phyloP scores from a whole-genome alignment of 2,797 vertebrate genomes.

The Florisuga fusca region DNA sequence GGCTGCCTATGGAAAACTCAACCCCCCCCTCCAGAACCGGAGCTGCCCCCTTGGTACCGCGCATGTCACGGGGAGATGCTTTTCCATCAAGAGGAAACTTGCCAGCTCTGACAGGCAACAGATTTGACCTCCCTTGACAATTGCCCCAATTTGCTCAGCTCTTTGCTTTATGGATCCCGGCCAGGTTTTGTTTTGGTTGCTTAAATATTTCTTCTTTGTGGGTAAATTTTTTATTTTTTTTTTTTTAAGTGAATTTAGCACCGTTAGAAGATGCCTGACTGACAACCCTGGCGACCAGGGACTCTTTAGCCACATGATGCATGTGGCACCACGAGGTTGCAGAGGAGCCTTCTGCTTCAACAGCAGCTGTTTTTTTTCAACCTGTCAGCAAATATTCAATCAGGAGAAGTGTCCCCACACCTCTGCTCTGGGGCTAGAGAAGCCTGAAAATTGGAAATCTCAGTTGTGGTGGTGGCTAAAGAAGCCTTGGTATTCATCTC shows the following conservation, averaged over 20 bases:
- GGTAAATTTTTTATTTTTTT: background rate
- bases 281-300: background rate
- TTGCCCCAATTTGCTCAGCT: conserved; percentile 58
- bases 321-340: background rate
- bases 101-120: conserved; percentile 51
- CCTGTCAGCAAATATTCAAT: background rate
- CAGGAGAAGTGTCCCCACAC: background rate
- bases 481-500: background rate
- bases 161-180: conserved; percentile 43
- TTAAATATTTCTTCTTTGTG: background rate
- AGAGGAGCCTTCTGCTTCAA: background rate
- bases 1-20: conserved; percentile 9
- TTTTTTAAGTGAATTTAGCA: background rate
- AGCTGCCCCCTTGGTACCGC: conserved; percentile 7
- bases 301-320: background rate
- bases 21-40: background rate
- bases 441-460: background rate
- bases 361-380: background rate
- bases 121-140: conserved; percentile 63
- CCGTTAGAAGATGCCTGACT: background rate
- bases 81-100: conserved; percentile 40
- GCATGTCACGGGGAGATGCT: background rate
- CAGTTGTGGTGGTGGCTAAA: background rate
- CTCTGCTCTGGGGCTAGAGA: background rate
- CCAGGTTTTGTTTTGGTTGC: conserved; percentile 6